Percentiles rank a stretch among this genome's conserved stretches.
phyloP scores from a whole-genome alignment of 35 echinoderm and acorn worm species.

The Apostichopus japonicus region DNA sequence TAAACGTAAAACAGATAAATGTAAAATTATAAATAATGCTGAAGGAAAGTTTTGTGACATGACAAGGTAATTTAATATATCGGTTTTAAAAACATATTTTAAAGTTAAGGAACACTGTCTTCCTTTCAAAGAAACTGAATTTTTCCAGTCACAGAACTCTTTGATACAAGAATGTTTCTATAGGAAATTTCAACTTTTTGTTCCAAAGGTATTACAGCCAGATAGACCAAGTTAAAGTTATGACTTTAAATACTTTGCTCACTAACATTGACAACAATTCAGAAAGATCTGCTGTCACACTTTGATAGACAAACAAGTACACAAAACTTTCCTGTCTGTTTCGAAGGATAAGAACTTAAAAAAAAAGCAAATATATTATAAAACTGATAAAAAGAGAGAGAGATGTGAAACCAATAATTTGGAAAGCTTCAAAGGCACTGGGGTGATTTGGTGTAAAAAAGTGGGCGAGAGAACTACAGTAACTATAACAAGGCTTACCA shows the following conservation, averaged over 20 bases:
- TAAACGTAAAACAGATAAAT: background rate
- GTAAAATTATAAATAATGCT: background rate
- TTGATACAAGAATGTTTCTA: too few species aligned
- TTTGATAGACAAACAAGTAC: too few species aligned
- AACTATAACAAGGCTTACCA: constrained; percentile 37
- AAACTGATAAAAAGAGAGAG: background rate
- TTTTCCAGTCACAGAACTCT: too few species aligned
- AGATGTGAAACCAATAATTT: background rate
- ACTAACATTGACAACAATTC: too few species aligned
- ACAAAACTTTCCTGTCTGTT: background rate
- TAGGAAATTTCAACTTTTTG: too few species aligned
- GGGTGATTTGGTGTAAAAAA: constrained; percentile 8
- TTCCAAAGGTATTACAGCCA: too few species aligned
- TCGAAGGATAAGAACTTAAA: background rate
- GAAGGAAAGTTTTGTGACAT: background rate
- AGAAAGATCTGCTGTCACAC: too few species aligned
- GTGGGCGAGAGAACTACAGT: background rate
- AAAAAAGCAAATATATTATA: constrained; percentile 8
- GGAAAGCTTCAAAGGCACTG: constrained; percentile 22
- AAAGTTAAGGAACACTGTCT: too few species aligned
- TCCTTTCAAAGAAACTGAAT: too few species aligned
- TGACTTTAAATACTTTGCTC: too few species aligned
- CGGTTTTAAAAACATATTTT: too few species aligned
- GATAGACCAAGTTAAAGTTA: too few species aligned
- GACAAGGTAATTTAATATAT: background rate